Base-by-base conservation (phyloP, 2,797 vertebrate species). In the Girardinus metallicus region DNA sequence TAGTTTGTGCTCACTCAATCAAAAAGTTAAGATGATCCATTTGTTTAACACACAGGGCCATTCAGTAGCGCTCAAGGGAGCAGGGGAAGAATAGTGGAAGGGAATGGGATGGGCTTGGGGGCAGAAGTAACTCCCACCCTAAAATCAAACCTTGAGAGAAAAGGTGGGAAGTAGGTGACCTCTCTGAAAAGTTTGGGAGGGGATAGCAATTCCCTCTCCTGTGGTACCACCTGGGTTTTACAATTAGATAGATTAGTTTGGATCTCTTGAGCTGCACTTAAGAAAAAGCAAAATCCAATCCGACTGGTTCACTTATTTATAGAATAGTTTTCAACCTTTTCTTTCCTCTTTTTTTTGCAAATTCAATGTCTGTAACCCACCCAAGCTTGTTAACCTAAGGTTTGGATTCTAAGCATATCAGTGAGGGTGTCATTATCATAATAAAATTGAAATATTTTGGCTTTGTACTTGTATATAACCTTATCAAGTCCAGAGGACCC, bases 11-110 rank as follows among this genome's bases (percentile, higher is more conserved):
- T 95, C 95, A 95, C 94, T 96, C 95, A 95, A 95, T 96, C 96
- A 95, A 95, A 95, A 95, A 95, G 95, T 96, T 95, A 96, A 96
- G 95, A 96, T 95, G 95, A 96, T 95, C 95, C 95, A 95, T 96
- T 96, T 95, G 95, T 95, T 96, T 95, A 96, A 96, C 95, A 96
- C 95, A 95, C 95, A 94, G 93, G 91, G 85, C 94, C 91, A 95
- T 96, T 96, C 95, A 96, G 93, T 79, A 81, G 91, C 93, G 87
- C 95, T 96, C 94, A 95, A 95, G 94, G 93, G 93, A 95, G 91
- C 85, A 92, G 91, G 84, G 93, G 86, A 92, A 92, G 94, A 94
- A 94, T 92, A 86, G 92, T 85, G 82, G 29, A 71, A 90, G 90
- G 87, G 90, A 90, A 86, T 74, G 91, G 92, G 93, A 93, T 36